These are phyloP conservation scores for Pungitius pungitius DNA, from an alignment of 2,113 vertebrate species.

Conservation along the genomic window DNA sequence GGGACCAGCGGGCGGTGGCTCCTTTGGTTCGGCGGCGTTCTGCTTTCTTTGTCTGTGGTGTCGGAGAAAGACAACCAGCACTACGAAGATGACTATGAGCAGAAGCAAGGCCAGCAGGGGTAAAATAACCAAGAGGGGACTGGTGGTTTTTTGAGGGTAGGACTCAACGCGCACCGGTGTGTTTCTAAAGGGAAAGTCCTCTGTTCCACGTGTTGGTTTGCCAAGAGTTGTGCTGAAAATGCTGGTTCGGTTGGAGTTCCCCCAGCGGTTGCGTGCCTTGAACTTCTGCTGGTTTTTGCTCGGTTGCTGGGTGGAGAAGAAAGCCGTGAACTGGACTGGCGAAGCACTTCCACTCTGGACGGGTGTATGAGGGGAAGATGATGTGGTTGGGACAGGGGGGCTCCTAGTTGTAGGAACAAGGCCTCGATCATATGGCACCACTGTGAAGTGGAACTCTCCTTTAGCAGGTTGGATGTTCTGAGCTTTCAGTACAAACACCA, in stretches of 20 bases:
- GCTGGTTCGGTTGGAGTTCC: constrained; percentile 60
- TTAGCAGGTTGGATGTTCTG: constrained; percentile 83
- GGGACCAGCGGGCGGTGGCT: constrained; percentile 26
- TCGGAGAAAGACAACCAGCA: constrained; percentile 78
- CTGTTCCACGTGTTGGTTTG: constrained; percentile 56
- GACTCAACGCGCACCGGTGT: constrained; percentile 71
- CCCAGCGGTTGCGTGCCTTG: constrained; percentile 79
- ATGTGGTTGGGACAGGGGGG: constrained; percentile 67
- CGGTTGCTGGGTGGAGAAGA: constrained; percentile 56
- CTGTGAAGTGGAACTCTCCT: constrained; percentile 82
- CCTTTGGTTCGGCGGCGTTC: constrained; percentile 61
- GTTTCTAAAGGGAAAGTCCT: constrained; percentile 69
- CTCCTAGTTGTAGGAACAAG: constrained; percentile 66
- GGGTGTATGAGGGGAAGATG: constrained; percentile 32
- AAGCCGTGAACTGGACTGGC: constrained; percentile 44
- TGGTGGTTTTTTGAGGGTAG: constrained; percentile 73
- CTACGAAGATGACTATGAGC: constrained; percentile 73
- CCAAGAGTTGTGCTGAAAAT: constrained; percentile 64
- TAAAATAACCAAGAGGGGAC: constrained; percentile 79
- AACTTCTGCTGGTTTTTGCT: constrained; percentile 74
- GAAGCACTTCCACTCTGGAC: constrained; percentile 41
- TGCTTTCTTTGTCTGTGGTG: constrained; percentile 79
- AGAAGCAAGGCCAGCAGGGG: constrained; percentile 83
- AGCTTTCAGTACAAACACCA: constrained; percentile 86
- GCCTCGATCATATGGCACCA: constrained; percentile 77